Base-by-base conservation (phyloP, 1,140 invertebrate species). In the Drosophila lacertosa region DNA sequence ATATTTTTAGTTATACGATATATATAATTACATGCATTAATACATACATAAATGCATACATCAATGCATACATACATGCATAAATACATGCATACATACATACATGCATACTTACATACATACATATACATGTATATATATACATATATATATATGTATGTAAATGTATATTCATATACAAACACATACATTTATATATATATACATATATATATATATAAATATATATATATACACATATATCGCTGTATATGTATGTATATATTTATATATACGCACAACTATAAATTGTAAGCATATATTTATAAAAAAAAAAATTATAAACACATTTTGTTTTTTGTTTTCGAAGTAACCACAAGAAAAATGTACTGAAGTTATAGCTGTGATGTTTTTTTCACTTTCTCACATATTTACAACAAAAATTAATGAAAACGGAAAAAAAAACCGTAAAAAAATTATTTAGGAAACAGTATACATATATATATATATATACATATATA, bases 331-430 rank as follows among this genome's bases (percentile, higher is more conserved):
- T 47, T 58, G 42, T 24, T 32, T 26, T 59, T 77, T 77, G 39
- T 47, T 71, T 74, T 77, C 72, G 63, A 72, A 71, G 45, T 39
- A 33, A 64, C 75, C 67, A 83, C 70, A 84, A 88, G 63, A 88
- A 77, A 73, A 82, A 86, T 88, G 81, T 86, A 86, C 81, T 86
- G 81, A 86, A 81, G 81, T 88, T 74, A 77, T 77, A 86, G 74
- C 81, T 86, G 81, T 86, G 81, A 86, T 86, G 81, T 88, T 88
- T 86, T 79, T 84, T 81, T 84, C 77, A 88, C 77, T 86, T 68
- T 86, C 82, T 72, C 82, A 81, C 77, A 86, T 71, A 80, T 84
- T 68, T 75, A 77, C 64, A 73, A 76, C 32, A 40, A 18, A 22
- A 37, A n/a, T n/a, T n/a, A n/a, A n/a, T n/a, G n/a, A 33, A 45